Base-by-base conservation (phyloP, 1,140 invertebrate genomes). In the Drosophila tani region DNA sequence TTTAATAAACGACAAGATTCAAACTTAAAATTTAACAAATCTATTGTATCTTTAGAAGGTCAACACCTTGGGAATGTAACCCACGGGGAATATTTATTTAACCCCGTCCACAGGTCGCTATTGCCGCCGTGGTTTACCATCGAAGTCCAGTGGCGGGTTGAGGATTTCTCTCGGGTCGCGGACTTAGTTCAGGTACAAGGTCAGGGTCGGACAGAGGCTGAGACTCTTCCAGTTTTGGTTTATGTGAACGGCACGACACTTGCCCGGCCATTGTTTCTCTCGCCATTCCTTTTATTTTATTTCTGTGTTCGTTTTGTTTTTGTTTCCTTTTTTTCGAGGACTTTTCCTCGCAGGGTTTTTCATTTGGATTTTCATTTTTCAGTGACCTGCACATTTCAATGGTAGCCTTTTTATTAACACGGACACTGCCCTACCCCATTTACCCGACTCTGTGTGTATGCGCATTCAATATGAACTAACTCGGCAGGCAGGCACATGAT, bases 321-420 rank as follows among this genome's bases (percentile, higher is more conserved):
- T 40, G 15, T 65, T 45, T 17, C 5, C 17, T 3, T 11, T 50
- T 50, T 24, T 50, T 11, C 7, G 4, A 51, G 35, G 9, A 12
- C 19, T 32, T 51, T 46, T n/a, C 40, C 40, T 50, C 40, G 19
- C 15, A 32, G 49, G n/a, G 32, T 38, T 67, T 73, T 76, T 71
- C 65, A 81, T 75, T 62, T 40, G 46, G 59, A 60, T 65, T 71
- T 81, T 64, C 43, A 81, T 77, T 81, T 79, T 38, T 47, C 47
- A 43, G 24, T 60, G 47, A 49, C 53, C 46, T 51, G 64, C 46
- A 69, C 46, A 82, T 82, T 82, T 81, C 73, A 56, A 81, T 73
- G 66, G 56, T 50, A 50, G 68, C 55, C 69, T 65, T 75, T 66
- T 81, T 77, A 76, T 75, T 65, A 59, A 70, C 73, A 56, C 45